phyloP scores from a whole-genome alignment of 1,140 invertebrate species.

The Micrasema minimum region DNA sequence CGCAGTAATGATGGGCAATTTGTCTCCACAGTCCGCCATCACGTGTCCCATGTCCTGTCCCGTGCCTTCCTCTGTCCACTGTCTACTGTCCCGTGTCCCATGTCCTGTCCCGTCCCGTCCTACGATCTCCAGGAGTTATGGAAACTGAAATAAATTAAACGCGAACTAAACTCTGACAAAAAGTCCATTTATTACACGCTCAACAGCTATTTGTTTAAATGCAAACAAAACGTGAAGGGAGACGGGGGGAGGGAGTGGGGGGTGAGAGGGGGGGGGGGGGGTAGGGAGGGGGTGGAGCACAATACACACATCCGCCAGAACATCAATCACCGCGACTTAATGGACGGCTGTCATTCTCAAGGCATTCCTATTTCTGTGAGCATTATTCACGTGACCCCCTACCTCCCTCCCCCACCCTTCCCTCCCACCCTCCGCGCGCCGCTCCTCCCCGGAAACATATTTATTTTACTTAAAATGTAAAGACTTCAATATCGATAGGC shows the following conservation, averaged over 20 bases:
- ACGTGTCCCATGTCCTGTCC: too few species aligned
- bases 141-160: slow-evolving; percentile 49
- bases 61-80: too few species aligned
- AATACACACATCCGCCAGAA: slow-evolving; percentile 48
- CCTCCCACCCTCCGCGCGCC: slow-evolving; percentile 4
- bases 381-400: slow-evolving; percentile 51
- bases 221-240: slow-evolving; percentile 47
- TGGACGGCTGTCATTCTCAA: slow-evolving; percentile 54
- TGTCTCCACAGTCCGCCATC: not conserved
- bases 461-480: slow-evolving; percentile 49
- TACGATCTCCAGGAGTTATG: too few species aligned
- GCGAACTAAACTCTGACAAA: slow-evolving; percentile 50
- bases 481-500: slow-evolving; percentile 36
- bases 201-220: slow-evolving; percentile 53
- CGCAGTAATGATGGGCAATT: not conserved
- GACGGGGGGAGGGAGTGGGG: not conserved
- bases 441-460: slow-evolving; percentile 36
- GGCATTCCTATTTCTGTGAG: slow-evolving; percentile 54
- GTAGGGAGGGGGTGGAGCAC: slow-evolving; percentile 6
- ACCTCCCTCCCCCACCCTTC: slow-evolving; percentile 11
- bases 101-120: too few species aligned
- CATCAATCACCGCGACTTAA: slow-evolving; percentile 54
- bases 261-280: not conserved
- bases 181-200: slow-evolving; percentile 52
- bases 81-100: too few species aligned